Evolutionary conservation across 1,140 invertebrate genomes (phyloP).

Genomic region (Drosophila sulfurigaster): DNA sequence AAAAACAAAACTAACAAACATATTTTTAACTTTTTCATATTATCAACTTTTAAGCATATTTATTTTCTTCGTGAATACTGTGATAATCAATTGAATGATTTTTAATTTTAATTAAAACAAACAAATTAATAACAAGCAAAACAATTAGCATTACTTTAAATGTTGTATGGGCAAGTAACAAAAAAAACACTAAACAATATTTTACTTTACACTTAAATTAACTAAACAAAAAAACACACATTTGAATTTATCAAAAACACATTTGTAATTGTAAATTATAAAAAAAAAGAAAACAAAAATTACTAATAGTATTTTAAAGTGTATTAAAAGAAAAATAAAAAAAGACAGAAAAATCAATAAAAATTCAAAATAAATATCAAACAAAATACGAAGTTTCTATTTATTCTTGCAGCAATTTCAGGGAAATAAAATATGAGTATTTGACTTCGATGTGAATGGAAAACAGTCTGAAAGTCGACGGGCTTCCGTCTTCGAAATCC

Average conservation of each 20-base stretch:
- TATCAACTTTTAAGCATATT: constrained; percentile 64
- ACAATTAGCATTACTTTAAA: constrained; percentile 50
- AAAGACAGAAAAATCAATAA: constrained; percentile 51
- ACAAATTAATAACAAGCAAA: constrained; percentile 39
- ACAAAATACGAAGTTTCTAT: constrained; percentile 24
- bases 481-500: neutral
- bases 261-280: constrained; percentile 72
- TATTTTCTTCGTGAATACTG: constrained; percentile 81
- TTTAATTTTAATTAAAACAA: constrained; percentile 65
- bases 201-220: constrained; percentile 44
- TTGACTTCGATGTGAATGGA: neutral
- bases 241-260: constrained; percentile 69
- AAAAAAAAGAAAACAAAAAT: constrained; percentile 22
- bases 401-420: neutral
- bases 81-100: constrained; percentile 84
- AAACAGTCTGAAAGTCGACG: neutral
- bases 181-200: constrained; percentile 50
- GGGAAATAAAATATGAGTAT: neutral
- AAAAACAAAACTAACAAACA: neutral
- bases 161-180: constrained; percentile 67
- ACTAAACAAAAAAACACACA: constrained; percentile 31
- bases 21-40: constrained; percentile 22
- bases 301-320: constrained; percentile 74
- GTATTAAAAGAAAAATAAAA: constrained; percentile 56
- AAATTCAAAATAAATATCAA: constrained; percentile 69